phyloP scores from a whole-genome alignment of 1,140 invertebrate genomes.

The Babylonia areolata region DNA sequence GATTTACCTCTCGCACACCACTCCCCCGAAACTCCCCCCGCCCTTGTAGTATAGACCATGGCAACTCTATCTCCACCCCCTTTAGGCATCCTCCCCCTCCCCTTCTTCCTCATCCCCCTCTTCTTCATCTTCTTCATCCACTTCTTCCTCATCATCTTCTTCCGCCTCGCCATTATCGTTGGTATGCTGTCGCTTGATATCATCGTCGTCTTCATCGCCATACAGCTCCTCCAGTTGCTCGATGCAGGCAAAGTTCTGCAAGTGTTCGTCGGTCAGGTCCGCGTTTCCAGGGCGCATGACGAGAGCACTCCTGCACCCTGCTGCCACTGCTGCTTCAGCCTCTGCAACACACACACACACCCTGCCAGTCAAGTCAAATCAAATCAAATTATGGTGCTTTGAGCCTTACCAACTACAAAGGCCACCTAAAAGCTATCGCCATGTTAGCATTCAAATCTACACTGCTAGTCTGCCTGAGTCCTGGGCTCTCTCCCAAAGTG shows the following conservation, averaged over 20 bases:
- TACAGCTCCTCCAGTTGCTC: conserved; percentile 77
- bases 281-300: conserved; percentile 87
- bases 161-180: conserved; percentile 57
- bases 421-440: too few species aligned
- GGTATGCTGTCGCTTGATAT: conserved; percentile 57
- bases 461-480: too few species aligned
- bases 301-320: conserved; percentile 83
- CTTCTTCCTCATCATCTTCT: conserved; percentile 53
- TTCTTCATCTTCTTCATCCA: conserved; percentile 48
- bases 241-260: conserved; percentile 79
- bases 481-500: too few species aligned
- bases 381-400: too few species aligned
- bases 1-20: not conserved
- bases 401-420: too few species aligned
- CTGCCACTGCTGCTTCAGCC: conserved; percentile 85
- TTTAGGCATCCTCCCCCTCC: conserved; percentile 45
- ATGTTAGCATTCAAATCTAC: too few species aligned
- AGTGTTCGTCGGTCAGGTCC: conserved; percentile 80
- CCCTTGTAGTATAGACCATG: not conserved
- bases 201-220: conserved; percentile 68
- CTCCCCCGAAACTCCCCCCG: not conserved
- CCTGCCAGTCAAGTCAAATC: not conserved
- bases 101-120: conserved; percentile 42
- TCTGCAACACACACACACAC: conserved; percentile 78
- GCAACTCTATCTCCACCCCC: not conserved